phyloP scores from a whole-genome alignment of 2,888 invertebrate genomes.

The Clivina fossor region DNA sequence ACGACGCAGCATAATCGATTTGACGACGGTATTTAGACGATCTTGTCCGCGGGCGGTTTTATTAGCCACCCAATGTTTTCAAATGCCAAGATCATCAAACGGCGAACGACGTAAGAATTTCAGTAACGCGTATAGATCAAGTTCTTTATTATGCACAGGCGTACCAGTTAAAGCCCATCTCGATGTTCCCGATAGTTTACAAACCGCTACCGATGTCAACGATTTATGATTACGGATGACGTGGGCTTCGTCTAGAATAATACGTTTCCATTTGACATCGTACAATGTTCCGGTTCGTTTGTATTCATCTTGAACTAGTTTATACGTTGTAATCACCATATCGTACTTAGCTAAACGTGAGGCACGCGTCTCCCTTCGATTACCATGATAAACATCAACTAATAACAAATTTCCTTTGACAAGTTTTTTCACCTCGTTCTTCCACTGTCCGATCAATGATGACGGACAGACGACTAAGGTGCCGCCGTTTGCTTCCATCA shows the following conservation, averaged over 20 bases:
- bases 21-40: slow-evolving; percentile 82
- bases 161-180: slow-evolving; percentile 93
- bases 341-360: slow-evolving; percentile 68
- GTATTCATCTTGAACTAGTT: slow-evolving; percentile 66
- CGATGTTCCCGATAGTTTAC: slow-evolving; percentile 61
- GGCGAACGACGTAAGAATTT: slow-evolving; percentile 86
- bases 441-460: slow-evolving; percentile 89
- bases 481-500: slow-evolving; percentile 64
- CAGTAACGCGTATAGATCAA: slow-evolving; percentile 76
- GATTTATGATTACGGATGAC: slow-evolving; percentile 86
- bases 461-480: slow-evolving; percentile 93
- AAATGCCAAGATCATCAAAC: slow-evolving; percentile 83
- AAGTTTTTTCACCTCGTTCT: slow-evolving; percentile 70
- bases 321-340: slow-evolving; percentile 88
- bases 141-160: slow-evolving; percentile 91
- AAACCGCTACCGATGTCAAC: slow-evolving; percentile 70
- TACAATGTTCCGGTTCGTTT: slow-evolving; percentile 61
- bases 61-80: slow-evolving; percentile 92
- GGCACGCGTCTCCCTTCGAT: slow-evolving; percentile 65
- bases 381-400: slow-evolving; percentile 79
- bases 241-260: slow-evolving; percentile 94
- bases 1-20: slow-evolving; percentile 80
- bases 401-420: slow-evolving; percentile 62
- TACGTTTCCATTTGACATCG: slow-evolving; percentile 77
- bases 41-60: slow-evolving; percentile 76